A percentile compares a stretch with the other conserved stretches of the same genome.
Conservation (phyloP, 2,888 invertebrate genomes). For the Spatulosminthurus flaviceps region DNA sequence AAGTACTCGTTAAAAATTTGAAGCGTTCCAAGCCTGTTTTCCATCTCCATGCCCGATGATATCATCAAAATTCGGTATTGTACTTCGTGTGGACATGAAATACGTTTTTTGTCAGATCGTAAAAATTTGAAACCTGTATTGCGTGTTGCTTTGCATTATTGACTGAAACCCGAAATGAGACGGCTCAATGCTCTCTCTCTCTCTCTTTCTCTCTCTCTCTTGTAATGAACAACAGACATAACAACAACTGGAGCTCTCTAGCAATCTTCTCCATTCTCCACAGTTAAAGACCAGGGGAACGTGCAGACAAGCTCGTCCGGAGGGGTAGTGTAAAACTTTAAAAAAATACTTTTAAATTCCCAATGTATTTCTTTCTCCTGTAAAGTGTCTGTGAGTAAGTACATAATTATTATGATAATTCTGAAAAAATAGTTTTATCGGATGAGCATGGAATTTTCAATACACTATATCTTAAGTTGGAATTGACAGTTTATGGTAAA, state of each 20-base stretch:
- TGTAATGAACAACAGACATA: not conserved
- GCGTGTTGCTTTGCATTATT: slow-evolving; percentile 21
- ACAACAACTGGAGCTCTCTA: not conserved
- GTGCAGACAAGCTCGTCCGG: slow-evolving; percentile 3
- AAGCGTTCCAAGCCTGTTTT: not conserved
- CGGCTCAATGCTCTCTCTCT: too few species aligned
- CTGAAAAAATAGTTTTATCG: not conserved
- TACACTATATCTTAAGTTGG: not conserved
- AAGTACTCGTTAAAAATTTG: not conserved
- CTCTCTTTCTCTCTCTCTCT: not conserved
- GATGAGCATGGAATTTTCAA: not conserved
- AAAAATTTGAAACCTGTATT: slow-evolving; percentile 23
- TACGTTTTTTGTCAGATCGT: slow-evolving; percentile 24
- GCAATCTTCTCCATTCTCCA: not conserved
- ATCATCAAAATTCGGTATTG: slow-evolving; percentile 23
- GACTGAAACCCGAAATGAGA: not conserved
- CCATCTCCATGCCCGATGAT: not conserved
- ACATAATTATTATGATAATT: not conserved
- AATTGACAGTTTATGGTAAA: not conserved
- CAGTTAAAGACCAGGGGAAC: slow-evolving; percentile 8
- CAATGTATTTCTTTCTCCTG: not conserved
- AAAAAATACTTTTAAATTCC: not conserved
- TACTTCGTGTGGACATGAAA: slow-evolving; percentile 18
- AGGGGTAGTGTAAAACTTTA: not conserved
- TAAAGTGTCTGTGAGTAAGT: not conserved